A percentile compares a stretch with the other conserved stretches of the same genome.
phyloP scores from a whole-genome alignment of 1,140 invertebrate species.

The Drosophila mayri region DNA sequence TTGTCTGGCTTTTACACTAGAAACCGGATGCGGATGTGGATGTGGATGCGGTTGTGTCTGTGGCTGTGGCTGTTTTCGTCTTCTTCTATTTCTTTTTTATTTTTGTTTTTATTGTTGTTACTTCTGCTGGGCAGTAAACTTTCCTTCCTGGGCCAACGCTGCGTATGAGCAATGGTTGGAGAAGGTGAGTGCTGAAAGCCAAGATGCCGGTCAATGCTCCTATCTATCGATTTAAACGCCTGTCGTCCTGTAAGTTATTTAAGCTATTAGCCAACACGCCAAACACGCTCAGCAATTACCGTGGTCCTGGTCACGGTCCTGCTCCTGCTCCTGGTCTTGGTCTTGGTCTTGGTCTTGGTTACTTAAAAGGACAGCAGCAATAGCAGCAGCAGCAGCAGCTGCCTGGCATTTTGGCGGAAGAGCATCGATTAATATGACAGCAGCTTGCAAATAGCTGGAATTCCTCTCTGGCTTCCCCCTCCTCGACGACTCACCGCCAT shows the following conservation, averaged over 20 bases:
- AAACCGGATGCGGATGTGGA: constrained; percentile 40
- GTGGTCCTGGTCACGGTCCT: constrained; percentile 1
- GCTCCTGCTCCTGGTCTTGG: not conserved
- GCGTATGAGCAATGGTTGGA: constrained; percentile 21
- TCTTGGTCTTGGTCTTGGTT: not conserved
- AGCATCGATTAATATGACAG: constrained; percentile 26
- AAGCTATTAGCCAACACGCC: constrained; percentile 53
- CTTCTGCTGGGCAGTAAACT: not conserved
- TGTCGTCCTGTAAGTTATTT: constrained; percentile 45
- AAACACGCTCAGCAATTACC: constrained; percentile 11
- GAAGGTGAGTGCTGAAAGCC: not conserved
- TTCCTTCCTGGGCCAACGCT: constrained; percentile 9
- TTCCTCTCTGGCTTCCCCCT: not conserved
- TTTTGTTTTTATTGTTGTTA: not conserved
- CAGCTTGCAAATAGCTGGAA: constrained; percentile 23
- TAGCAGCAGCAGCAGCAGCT: not conserved
- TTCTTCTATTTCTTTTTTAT: not conserved
- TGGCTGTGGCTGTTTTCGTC: not conserved
- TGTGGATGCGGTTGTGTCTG: constrained; percentile 4
- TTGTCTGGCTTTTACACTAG: constrained; percentile 32
- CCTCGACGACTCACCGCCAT: not conserved
- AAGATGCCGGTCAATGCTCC: constrained; percentile 14
- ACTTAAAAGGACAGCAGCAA: not conserved
- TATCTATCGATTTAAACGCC: constrained; percentile 4
- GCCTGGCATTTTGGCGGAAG: constrained; percentile 13